Evolutionary conservation across 2,113 vertebrate genomes (phyloP), one percentile per base, ranked within the genome.

Genomic region (Chaenogobius annularis): DNA sequence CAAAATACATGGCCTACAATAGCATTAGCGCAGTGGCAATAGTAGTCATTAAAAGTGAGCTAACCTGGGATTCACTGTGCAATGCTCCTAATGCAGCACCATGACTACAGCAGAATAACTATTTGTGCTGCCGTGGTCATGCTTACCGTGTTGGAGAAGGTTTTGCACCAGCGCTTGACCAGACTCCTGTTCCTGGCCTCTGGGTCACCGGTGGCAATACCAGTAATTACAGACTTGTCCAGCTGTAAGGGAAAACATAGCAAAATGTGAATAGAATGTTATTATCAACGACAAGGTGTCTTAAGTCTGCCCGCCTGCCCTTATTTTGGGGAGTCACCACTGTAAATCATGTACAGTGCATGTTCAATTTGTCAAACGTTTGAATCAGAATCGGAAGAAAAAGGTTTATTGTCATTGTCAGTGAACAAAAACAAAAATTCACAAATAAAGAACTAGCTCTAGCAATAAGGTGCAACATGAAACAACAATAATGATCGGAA

Each of bases 81-180:
- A 79, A 68, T n/a, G 65, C 48, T 74, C 66, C 59, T 48, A 4
- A 40, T 61, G 7, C 54, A 61, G 71, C 66, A 5, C 54, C 43
- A 23, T 73, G 19, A 46, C 8, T 5, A 40, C 1, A 37, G 14
- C 46, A 74, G 65, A 74, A 61, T 73, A 4, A 73, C 66, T 8
- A 68, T 77, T 76, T 59, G 58, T 68, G 55, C 26, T 44, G 47
- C 20, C 56, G 48, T 47, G 70, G 74, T 58, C 66, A 68, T 52
- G 88, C 95, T 94, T 80, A 97, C 97, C 90, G 81, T 72, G 1
- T 89, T 91, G 8, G 47, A 89, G 17, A 92, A 0, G 1, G 81
- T 95, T 73, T 95, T 92, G 77, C 96, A 99, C 94, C 96, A 98
- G 19, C 85, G 40, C 90, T 97, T 96, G 72, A 99, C 86, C 76